Evolutionary conservation across 1,140 invertebrate species (phyloP), one percentile per base, ranked within the genome.

Genomic region (Orussus abietinus): DNA sequence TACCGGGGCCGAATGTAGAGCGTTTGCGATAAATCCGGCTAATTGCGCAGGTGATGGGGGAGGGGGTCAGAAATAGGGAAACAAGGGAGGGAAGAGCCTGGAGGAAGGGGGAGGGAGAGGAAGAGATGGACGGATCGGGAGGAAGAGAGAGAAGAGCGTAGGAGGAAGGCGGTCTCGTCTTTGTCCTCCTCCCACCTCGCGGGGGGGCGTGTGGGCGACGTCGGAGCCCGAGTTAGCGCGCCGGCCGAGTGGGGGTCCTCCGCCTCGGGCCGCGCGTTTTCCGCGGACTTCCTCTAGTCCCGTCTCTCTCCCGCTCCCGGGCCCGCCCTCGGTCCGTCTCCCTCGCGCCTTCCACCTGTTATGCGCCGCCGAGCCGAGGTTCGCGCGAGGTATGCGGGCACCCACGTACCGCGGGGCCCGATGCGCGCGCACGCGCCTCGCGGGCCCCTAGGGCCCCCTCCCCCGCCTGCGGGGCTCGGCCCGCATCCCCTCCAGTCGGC

Each of bases 121-220:
- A 51, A 38, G 21, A 31, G 37, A 21, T 10, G 29, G 32, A 22
- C 12, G 20, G 17, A 12, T n/a, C n/a, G 14, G 37, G 21, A 33
- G 33, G 34, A 30, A 21, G 34, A 31, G 48, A 53, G 49, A 55
- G 50, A 42, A 19, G 30, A 45, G 47, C 46, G 53, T 54, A 57
- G 55, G 53, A 64, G 62, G 62, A 70, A 60, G 66, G 66, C 66
- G 69, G 63, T 66, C 69, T 70, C 52, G 56, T 56, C 53, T 64
- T 62, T 64, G 64, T 66, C 67, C 66, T 67, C 65, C 67, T 67
- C 61, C 62, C 56, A 50, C 47, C 42, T 55, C 49, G 47, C 51
- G 45, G 64, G n/a, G 64, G 64, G 61, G 64, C 66, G 67, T 70
- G 68, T 64, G 66, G n/a, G 64, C 64, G 64, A 62, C 61, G 64